These are phyloP conservation scores for Rhinopomastus cyanomelas DNA, from an alignment of 2,113 vertebrate species.

Conservation along the genomic window DNA sequence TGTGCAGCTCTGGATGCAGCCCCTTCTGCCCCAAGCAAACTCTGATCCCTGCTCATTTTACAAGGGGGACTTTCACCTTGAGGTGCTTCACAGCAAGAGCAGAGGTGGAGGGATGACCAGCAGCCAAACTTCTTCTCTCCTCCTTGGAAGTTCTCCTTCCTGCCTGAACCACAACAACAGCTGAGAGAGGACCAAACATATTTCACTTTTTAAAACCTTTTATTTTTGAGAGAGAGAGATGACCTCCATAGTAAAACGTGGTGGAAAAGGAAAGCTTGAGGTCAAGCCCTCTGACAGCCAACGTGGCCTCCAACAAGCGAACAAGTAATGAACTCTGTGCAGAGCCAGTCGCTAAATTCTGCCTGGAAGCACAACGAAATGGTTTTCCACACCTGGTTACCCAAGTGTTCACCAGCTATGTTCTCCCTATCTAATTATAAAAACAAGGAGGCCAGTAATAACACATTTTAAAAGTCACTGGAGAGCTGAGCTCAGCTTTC, in stretches of 20 bases:
- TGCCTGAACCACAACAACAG: neutral
- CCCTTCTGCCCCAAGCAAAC: neutral
- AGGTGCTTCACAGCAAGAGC: neutral
- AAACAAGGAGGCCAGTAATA: neutral
- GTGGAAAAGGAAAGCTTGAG: neutral
- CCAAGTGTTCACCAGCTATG: neutral
- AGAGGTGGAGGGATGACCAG: neutral
- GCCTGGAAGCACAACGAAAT: neutral
- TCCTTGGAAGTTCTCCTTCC: neutral
- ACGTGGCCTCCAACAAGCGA: neutral
- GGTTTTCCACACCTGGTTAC: neutral
- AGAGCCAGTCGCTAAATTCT: neutral
- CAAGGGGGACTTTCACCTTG: neutral
- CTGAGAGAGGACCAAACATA: neutral
- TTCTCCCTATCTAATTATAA: slow-evolving; percentile 20
- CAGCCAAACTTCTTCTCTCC: neutral
- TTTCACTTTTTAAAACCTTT: neutral
- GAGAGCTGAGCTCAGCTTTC: neutral
- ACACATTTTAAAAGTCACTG: neutral
- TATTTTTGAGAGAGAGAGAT: neutral
- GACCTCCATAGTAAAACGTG: neutral
- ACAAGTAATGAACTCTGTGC: neutral
- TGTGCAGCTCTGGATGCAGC: neutral
- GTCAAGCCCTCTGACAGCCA: slow-evolving; percentile 5
- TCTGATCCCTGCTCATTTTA: neutral